Conservation (phyloP, 2,888 invertebrate genomes). For the Aspidiotus rigidus region DNA sequence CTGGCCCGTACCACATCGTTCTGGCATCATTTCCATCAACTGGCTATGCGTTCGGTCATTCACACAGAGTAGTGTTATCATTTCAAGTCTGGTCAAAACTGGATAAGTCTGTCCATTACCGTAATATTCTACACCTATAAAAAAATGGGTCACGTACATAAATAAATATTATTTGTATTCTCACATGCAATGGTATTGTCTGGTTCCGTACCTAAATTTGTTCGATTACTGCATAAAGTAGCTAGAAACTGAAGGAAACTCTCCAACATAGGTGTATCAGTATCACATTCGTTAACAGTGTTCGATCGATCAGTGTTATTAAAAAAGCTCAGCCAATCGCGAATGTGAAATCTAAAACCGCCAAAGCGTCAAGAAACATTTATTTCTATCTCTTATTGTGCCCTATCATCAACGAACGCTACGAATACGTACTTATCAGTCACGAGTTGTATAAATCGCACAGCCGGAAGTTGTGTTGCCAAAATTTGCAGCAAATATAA, state of each 20-base stretch:
- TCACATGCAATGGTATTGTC: background rate
- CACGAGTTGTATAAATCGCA: conserved; percentile 74
- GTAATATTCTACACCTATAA: conserved; percentile 33
- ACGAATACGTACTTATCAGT: conserved; percentile 63
- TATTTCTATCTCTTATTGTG: conserved; percentile 26
- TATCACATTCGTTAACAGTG: conserved; percentile 13
- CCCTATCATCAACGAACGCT: background rate
- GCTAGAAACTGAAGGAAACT: conserved; percentile 84
- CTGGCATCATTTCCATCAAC: conserved; percentile 89
- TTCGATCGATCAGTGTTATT: conserved; percentile 41
- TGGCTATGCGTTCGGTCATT: conserved; percentile 94
- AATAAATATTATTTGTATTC: background rate
- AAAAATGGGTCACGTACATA: background rate
- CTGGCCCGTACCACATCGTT: conserved; percentile 84
- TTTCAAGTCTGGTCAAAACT: conserved; percentile 64
- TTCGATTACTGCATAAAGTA: conserved; percentile 75
- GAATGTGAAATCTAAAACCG: conserved; percentile 64
- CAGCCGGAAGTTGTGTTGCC: conserved; percentile 76
- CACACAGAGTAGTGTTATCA: conserved; percentile 85
- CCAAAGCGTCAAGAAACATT: conserved; percentile 6
- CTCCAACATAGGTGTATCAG: conserved; percentile 63
- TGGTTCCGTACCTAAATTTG: conserved; percentile 59
- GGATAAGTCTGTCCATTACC: conserved; percentile 16
- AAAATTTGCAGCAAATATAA: conserved; percentile 89
- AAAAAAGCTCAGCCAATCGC: conserved; percentile 73